phyloP scores from a whole-genome alignment of 2,888 invertebrate species.

The Serripes groenlandicus region DNA sequence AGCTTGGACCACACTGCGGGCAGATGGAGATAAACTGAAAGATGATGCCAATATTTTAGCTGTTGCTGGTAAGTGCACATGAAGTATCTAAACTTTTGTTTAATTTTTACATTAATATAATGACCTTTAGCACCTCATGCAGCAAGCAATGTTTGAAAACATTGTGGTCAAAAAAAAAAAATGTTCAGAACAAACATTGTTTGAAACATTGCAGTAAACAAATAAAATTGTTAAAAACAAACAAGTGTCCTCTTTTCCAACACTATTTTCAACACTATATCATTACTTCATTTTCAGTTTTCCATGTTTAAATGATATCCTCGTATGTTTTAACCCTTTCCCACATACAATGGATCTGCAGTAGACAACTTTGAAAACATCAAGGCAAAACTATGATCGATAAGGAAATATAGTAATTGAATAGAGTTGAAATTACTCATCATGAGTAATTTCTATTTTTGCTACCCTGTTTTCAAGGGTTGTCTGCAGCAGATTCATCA shows the following conservation, averaged over 20 bases:
- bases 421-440: no score
- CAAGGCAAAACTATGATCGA: no score
- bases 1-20: constrained; percentile 86
- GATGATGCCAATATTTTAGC: constrained; percentile 81
- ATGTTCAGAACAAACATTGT: neutral
- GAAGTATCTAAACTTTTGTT: neutral
- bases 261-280: neutral
- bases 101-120: neutral
- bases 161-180: no score
- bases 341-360: no score
- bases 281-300: neutral
- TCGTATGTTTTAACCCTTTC: no score
- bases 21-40: constrained; percentile 67
- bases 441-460: no score
- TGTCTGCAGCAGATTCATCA: no score
- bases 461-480: no score
- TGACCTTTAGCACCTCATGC: neutral
- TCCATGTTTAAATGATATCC: neutral
- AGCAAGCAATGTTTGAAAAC: no score
- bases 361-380: no score
- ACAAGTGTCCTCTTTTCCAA: neutral
- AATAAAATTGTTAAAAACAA: neutral
- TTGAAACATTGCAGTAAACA: neutral
- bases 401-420: no score
- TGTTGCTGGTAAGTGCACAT: constrained; percentile 79